Base-by-base conservation (phyloP, 2,888 invertebrate genomes). In the Synergus gifuensis region DNA sequence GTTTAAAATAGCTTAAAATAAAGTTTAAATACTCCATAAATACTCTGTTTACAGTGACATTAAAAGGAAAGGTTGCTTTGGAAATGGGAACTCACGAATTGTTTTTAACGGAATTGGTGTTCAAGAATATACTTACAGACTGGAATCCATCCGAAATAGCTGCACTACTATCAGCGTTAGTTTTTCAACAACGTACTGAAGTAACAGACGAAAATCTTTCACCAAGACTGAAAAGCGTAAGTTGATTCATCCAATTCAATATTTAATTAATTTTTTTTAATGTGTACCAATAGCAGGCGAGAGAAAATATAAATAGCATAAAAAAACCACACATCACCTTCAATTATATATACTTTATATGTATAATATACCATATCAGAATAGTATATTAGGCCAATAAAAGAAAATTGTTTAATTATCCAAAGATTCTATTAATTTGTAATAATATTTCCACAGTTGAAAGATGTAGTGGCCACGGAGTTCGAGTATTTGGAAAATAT, bases 141-240 rank as follows among this genome's bases (percentile, higher is more conserved):
- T 94, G 98, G 82, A 95, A 95, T 83, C 96, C 98, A 0, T 96
- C 97, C 0, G 98, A 99, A 93, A 98, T 99, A 67, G 99, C 98
- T 0, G 98, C 99, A 0, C 92, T 99, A 62, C 93, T 99, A 62
- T 99, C 99, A 0, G 96, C 97, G 77, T 94, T 99, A 85, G 98
- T 99, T 62, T 99, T 98, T 93, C 98, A 98, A 93, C 96, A 96
- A 78, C 96, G 96, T 89, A 95, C 94, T 0, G 73, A 80, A 79
- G 54, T 80, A 73, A 54, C 28, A 64, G 77, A 85, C 77, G 67
- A 83, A 64, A 66, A 83, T 79, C 60, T 83, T 77, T 78, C 78
- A 94, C 0, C 94, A 94, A 40, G 94, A 94, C 77, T 97, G 60
- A 93, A 94, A 81, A 91, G 94, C 91, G 95, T 95, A 80, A 62